Evolutionary conservation across 2,797 vertebrate genomes (phyloP).

Genomic region (Acomys russatus): DNA sequence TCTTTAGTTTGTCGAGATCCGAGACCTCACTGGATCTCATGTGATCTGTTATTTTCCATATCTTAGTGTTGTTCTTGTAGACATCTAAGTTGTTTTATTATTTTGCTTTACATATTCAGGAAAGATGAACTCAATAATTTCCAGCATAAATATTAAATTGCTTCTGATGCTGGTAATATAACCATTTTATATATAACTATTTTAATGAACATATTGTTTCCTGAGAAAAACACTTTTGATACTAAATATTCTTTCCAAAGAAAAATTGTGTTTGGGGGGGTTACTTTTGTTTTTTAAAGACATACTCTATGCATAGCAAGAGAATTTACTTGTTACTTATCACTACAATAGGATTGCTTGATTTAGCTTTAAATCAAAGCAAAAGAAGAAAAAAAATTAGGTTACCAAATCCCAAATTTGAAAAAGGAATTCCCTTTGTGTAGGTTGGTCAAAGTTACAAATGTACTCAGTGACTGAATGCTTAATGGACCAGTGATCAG

Average conservation of each 20-base stretch:
- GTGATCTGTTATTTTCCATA: background rate
- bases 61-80: background rate
- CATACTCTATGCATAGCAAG: background rate
- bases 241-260: background rate
- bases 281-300: background rate
- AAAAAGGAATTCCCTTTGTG: background rate
- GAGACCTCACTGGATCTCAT: background rate
- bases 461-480: background rate
- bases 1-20: background rate
- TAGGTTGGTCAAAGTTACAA: background rate
- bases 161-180: background rate
- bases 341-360: background rate
- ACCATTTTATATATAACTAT: background rate
- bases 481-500: background rate
- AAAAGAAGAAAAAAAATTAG: background rate
- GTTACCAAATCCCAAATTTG: background rate
- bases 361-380: background rate
- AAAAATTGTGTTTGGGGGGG: background rate
- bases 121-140: background rate
- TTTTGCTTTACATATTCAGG: background rate
- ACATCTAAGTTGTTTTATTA: background rate
- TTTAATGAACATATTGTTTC: background rate
- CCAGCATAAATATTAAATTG: background rate
- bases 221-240: background rate
- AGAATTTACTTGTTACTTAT: background rate